Base-by-base conservation (phyloP, 2,888 invertebrate genomes). In the Branchipolynoe longqiensis region DNA sequence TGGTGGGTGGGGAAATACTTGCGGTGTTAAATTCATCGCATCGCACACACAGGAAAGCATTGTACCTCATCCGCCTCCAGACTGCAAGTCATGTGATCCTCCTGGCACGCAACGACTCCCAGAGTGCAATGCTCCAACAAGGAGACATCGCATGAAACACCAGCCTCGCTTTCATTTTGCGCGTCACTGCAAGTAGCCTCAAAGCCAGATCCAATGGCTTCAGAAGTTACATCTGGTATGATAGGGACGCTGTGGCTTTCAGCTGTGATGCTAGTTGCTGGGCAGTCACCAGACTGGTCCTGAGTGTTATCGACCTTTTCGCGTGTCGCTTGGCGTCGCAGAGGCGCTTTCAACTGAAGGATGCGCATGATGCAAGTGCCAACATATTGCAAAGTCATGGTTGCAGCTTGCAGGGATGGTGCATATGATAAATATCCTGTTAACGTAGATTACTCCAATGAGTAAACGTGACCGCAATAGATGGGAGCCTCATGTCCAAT, bases 311-410 rank as follows among this genome's bases (percentile, higher is more conserved):
- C 48, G 54, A 0, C 25, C 28, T 22, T 22, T 41, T 40, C 78
- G 4, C n/a, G 12, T n/a, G 78, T 48, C n/a, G 25, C 12, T 33
- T 8, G 78, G 4, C 78, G 78, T 14, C 78, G 18, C 14, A 78
- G 28, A 4, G 78, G 78, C 12, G 78, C 78, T 25, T 78, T 78
- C 18, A 78, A 78, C 48, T 78, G 78, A 28, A 78, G 78, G 48
- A 78, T 78, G 78, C 78, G 78, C 78, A 78, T 78, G 31, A 78
- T 40, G 48, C 78, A 78, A 25, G 78, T 78, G 28, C 78, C 78
- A 22, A 78, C 78, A n/a, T 78, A 78, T 28, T 78, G 78, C 31
- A 78, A 54, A 25, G 78, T 78, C 78, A 78, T 78, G 41, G 78
- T 41, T 25, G 28, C 78, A 22, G 48, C 8, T 48, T n/a, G n/a